Conservation (phyloP, 2,113 vertebrate species). For the Malurus melanocephalus region DNA sequence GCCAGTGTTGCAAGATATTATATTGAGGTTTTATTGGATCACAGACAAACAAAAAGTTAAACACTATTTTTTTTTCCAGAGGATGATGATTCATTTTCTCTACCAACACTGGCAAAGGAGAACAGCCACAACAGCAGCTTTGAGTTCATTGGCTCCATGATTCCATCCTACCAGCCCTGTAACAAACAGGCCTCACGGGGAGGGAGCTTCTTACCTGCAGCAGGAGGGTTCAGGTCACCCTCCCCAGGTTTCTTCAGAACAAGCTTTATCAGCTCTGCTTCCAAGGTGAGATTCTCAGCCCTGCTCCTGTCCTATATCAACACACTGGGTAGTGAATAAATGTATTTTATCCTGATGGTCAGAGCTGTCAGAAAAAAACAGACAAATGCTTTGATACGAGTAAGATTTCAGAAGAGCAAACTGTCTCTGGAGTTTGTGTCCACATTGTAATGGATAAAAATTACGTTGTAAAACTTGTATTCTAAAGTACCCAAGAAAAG, state of each 20-base stretch:
- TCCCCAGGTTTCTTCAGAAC: slow-evolving; percentile 89
- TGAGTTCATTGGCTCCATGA: slow-evolving; percentile 90
- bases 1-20: background rate
- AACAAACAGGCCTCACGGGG: slow-evolving; percentile 77
- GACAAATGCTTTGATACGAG: background rate
- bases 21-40: background rate
- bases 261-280: slow-evolving; percentile 89
- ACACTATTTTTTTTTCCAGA: slow-evolving; percentile 66
- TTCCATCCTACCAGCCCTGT: slow-evolving; percentile 92
- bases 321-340: background rate
- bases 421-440: background rate
- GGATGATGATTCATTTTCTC: slow-evolving; percentile 85
- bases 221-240: slow-evolving; percentile 84
- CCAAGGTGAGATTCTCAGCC: slow-evolving; percentile 78
- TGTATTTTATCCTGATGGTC: background rate
- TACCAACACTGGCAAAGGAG: slow-evolving; percentile 83
- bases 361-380: background rate
- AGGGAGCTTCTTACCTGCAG: slow-evolving; percentile 47
- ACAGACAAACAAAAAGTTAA: background rate
- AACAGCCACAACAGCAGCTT: slow-evolving; percentile 97
- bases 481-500: background rate
- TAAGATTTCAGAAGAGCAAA: background rate
- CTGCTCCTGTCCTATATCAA: rapidly evolving
- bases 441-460: background rate
- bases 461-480: background rate